Evolutionary conservation across 2,888 invertebrate genomes (phyloP).

Genomic region (Carpatolechia fugitivella): DNA sequence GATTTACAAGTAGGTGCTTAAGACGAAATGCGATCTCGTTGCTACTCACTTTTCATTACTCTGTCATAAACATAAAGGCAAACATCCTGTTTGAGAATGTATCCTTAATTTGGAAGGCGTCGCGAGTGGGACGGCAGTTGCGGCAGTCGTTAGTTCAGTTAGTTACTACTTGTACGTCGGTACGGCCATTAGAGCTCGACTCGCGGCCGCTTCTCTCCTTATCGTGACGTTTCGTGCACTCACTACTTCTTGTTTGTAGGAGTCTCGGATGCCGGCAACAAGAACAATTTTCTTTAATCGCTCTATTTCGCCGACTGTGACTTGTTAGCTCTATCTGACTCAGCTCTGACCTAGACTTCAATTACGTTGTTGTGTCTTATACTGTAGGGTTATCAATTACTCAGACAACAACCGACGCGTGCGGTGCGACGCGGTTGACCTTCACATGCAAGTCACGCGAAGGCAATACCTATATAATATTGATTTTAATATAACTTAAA

Average conservation of each 20-base stretch:
- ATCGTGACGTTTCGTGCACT: slow-evolving; percentile 37
- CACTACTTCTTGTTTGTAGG: slow-evolving; percentile 34
- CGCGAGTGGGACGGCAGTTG: slow-evolving; percentile 42
- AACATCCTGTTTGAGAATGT: slow-evolving; percentile 15
- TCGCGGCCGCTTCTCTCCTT: slow-evolving; percentile 37
- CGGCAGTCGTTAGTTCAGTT: slow-evolving; percentile 51
- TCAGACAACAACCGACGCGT: neutral
- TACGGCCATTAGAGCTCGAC: slow-evolving; percentile 42
- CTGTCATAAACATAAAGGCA: slow-evolving; percentile 8
- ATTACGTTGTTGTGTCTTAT: slow-evolving; percentile 6
- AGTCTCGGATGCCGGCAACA: slow-evolving; percentile 17
- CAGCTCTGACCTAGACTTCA: slow-evolving; percentile 10
- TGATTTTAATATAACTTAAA: slow-evolving; percentile 24
- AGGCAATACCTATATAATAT: slow-evolving; percentile 17
- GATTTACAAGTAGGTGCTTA: slow-evolving; percentile 5
- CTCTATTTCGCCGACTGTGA: slow-evolving; percentile 13
- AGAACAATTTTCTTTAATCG: slow-evolving; percentile 14
- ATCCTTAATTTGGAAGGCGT: slow-evolving; percentile 38
- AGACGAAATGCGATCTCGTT: neutral
- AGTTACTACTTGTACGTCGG: slow-evolving; percentile 39
- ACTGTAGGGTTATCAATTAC: neutral
- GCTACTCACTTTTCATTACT: slow-evolving; percentile 6
- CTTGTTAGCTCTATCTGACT: slow-evolving; percentile 6
- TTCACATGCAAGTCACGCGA: slow-evolving; percentile 2
- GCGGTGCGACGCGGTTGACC: slow-evolving; percentile 6